Evolutionary conservation across 2,888 invertebrate species (phyloP).

Genomic region (Zaprionus lineosus): DNA sequence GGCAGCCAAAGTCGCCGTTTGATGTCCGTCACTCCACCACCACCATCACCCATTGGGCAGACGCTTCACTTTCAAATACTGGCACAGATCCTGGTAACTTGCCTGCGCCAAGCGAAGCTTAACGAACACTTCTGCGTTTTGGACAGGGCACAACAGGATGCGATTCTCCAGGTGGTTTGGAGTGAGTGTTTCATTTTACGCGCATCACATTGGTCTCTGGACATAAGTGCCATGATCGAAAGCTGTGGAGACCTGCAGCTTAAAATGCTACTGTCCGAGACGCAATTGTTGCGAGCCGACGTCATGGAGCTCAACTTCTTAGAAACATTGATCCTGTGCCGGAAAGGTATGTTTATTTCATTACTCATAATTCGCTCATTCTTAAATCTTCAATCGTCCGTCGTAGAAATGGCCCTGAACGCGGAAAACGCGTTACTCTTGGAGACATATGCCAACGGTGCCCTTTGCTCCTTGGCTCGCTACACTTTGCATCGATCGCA

Average conservation of each 20-base stretch:
- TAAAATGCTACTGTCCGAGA: slow-evolving; percentile 80
- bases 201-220: slow-evolving; percentile 85
- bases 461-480: slow-evolving; percentile 79
- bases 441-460: slow-evolving; percentile 79
- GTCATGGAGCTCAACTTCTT: slow-evolving; percentile 83
- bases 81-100: slow-evolving; percentile 85
- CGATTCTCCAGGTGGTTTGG: slow-evolving; percentile 85
- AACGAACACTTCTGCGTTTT: slow-evolving; percentile 84
- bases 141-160: slow-evolving; percentile 84
- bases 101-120: slow-evolving; percentile 85
- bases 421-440: slow-evolving; percentile 73
- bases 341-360: slow-evolving; percentile 84
- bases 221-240: slow-evolving; percentile 81
- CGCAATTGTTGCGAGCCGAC: slow-evolving; percentile 83
- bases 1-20: slow-evolving; percentile 4
- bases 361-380: too few species aligned
- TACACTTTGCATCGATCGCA: slow-evolving; percentile 81
- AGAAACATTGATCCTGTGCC: slow-evolving; percentile 84
- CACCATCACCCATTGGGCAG: slow-evolving; percentile 30
- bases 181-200: slow-evolving; percentile 85
- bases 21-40: not conserved
- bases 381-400: too few species aligned
- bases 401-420: slow-evolving; percentile 76
- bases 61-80: slow-evolving; percentile 84
- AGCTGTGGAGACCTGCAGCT: slow-evolving; percentile 79